These are phyloP conservation scores for Anabas testudineus DNA, from an alignment of 2,797 vertebrate species.

Conservation along the genomic window DNA sequence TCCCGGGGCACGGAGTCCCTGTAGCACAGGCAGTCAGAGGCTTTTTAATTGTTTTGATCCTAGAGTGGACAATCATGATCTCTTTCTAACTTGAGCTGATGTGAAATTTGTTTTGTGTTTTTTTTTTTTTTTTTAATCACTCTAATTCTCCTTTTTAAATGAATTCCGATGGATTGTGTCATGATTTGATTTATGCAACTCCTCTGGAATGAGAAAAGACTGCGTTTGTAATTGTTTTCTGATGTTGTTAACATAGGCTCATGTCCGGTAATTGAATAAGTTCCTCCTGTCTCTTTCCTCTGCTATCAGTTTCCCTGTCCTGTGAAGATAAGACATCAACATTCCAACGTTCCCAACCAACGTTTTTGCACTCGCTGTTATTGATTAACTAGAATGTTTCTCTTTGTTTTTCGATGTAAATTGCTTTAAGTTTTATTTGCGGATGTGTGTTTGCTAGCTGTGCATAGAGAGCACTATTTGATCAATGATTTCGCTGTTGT, in stretches of 20 bases:
- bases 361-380: conserved; percentile 81
- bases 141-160: conserved; percentile 80
- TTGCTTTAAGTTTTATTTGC: conserved; percentile 75
- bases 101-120: conserved; percentile 49
- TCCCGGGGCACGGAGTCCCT: conserved; percentile 29
- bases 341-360: conserved; percentile 80
- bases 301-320: conserved; percentile 65
- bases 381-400: conserved; percentile 61
- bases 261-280: conserved; percentile 81
- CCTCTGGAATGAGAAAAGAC: conserved; percentile 79
- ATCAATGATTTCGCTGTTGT: conserved; percentile 58
- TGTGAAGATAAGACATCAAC: conserved; percentile 72
- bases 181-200: conserved; percentile 83
- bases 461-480: conserved; percentile 68
- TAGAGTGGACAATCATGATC: conserved; percentile 70
- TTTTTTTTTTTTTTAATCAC: conserved; percentile 47
- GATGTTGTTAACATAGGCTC: conserved; percentile 79
- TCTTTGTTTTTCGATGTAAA: conserved; percentile 67
- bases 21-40: conserved; percentile 43
- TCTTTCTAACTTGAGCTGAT: conserved; percentile 71
- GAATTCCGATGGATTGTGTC: conserved; percentile 82
- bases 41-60: conserved; percentile 59
- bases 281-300: conserved; percentile 79
- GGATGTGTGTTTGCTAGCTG: conserved; percentile 56
- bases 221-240: conserved; percentile 81